Evolutionary conservation across 2,888 invertebrate species (phyloP), one percentile per base, ranked within the genome.

Genomic region (Troides aeacus): DNA sequence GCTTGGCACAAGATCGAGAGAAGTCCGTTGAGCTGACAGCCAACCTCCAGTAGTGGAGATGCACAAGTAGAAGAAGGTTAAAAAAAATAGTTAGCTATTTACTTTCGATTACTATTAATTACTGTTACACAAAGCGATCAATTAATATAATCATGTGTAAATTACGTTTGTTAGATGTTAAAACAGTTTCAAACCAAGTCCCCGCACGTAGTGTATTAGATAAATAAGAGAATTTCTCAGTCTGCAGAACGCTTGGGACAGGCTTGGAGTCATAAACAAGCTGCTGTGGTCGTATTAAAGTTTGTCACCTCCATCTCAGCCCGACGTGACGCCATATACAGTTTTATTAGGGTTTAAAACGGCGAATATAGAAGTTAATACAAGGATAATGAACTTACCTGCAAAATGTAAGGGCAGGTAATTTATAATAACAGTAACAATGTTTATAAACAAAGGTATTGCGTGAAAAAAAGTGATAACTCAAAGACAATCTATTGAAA

Each of bases 251-350:
- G 42, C 60, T 66, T 36, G 36, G 53, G 61, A 61, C 53, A 39
- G 53, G 53, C 53, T 66, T 53, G 46, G 59, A 21, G 66, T 66
- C 61, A 61, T 66, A 66, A 66, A 66, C 66, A 56, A 66, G 61
- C 36, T 66, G 36, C 66, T 66, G 61, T 23, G 66, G 66, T 66
- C 61, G 39, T 66, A 66, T 66, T 66, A 61, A 66, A 66, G 66
- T 66, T 66, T 66, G 66, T 66, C 66, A 66, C 60, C 66, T 61
- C 66, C 60, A 53, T 66, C 36, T 36, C 61, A 36, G 66, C n/a
- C 36, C n/a, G 23, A 66, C 66, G 66, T 66, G 61, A 61, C 61
- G 18, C 53, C 53, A 23, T 61, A 61, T 60, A 61, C 61, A 21
- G 36, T 61, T 66, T 66, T 61, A 66, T 61, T 66, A 36, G 21